Conservation (phyloP, 2,113 vertebrate species). For the Oncorhynchus masou region DNA sequence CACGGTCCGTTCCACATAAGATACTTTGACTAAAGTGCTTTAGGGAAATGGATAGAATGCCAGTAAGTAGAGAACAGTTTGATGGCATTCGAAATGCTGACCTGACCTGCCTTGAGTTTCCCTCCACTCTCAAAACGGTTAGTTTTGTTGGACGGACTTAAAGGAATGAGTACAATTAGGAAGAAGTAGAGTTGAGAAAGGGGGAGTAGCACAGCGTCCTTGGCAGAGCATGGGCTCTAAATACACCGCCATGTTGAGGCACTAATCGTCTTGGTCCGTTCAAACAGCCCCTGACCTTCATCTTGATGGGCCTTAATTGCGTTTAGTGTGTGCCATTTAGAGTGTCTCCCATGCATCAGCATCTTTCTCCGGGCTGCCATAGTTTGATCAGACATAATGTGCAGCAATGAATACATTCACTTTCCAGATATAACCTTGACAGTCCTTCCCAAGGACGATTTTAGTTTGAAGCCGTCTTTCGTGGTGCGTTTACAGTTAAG, state of each 20-base stretch:
- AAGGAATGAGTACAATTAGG: background rate
- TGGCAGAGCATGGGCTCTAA: background rate
- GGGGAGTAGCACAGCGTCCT: background rate
- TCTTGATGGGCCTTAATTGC: background rate
- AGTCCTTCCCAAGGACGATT: too few species aligned
- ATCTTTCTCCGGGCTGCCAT: background rate
- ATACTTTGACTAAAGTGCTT: background rate
- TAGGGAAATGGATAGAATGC: background rate
- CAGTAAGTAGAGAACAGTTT: background rate
- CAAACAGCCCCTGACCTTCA: slow-evolving; percentile 4
- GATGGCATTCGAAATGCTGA: background rate
- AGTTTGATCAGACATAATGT: background rate
- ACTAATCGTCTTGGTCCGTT: background rate
- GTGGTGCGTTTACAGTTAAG: background rate
- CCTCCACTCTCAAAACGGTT: background rate
- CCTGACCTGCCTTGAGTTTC: background rate
- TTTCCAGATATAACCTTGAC: too few species aligned
- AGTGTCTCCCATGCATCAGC: background rate
- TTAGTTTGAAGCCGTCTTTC: background rate
- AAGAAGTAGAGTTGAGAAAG: background rate
- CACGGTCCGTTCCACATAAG: too few species aligned
- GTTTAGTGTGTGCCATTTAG: background rate
- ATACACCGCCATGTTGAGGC: background rate
- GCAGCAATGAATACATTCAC: too few species aligned
- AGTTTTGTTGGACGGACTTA: background rate